Evolutionary conservation across 2,797 vertebrate species (phyloP), one percentile per base, ranked within the genome.

Genomic region (Anas bahamensis): DNA sequence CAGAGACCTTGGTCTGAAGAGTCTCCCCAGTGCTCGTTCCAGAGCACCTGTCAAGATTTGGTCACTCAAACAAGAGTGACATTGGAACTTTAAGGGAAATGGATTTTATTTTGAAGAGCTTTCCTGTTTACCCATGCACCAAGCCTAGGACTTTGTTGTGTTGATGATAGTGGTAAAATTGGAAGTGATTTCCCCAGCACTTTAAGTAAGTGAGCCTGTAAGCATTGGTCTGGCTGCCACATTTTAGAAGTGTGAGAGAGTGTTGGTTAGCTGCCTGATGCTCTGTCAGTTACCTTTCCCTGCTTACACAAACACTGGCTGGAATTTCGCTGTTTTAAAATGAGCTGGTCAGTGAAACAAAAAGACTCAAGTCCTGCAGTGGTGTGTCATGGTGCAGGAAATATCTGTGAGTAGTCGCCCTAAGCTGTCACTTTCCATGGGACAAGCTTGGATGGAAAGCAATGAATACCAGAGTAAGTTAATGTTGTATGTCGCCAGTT

Each of bases 401-500:
- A 29, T 77, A 56, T 11, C 65, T 72, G 35, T 81, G 15, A 83
- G 70, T 22, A 13, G n/a, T 83, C 53, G 71, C 46, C 79, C 55
- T 41, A 24, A 66, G 79, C 75, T 89, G 84, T 68, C 1, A 1
- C 72, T 74, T 80, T 14, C 55, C 42, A 9, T 83, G 55, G 59
- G 73, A 65, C 24, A 35, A 44, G 63, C 0, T 1, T 29, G 46
- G 79, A 83, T 80, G 76, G 79, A 88, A 83, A 65, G 66, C 87
- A 86, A 41, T 86, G 95, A 92, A 94, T 83, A 88, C 85, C 73
- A 91, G 46, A 59, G 59, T 55, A 86, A 78, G 91, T 96, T 96
- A 95, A 95, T 96, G 89, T 87, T 93, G 91, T 86, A 29, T 95
- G 95, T 96, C 31, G 35, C 91, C 89, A 88, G 91, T 96, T 95